Evolutionary conservation across 2,113 vertebrate genomes (phyloP).

Genomic region (Mustelus asterias): DNA sequence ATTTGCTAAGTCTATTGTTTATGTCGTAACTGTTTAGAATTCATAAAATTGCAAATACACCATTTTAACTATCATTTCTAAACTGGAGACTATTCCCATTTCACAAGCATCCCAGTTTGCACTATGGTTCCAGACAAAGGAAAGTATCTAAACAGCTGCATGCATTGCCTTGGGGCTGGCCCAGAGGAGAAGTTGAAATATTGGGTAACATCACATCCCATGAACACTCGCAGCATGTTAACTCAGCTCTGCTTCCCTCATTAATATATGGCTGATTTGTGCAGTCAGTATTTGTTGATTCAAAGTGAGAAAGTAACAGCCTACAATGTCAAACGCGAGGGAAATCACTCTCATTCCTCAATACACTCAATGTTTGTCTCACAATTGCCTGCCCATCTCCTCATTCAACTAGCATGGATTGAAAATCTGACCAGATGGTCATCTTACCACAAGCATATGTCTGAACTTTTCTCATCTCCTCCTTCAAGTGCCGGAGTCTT

Average conservation of each 20-base stretch:
- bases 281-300: neutral
- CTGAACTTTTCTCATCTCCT: slow-evolving; percentile 47
- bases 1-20: slow-evolving; percentile 35
- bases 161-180: neutral
- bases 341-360: neutral
- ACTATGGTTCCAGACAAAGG: neutral
- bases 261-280: neutral
- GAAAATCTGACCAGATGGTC: neutral
- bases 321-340: neutral
- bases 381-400: neutral
- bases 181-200: neutral
- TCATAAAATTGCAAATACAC: neutral
- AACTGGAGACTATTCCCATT: neutral
- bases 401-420: neutral
- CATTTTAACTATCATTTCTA: neutral
- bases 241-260: neutral
- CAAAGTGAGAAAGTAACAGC: neutral
- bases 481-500: slow-evolving; percentile 48
- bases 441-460: slow-evolving; percentile 46
- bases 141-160: neutral
- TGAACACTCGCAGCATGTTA: neutral
- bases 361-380: neutral
- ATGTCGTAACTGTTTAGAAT: neutral
- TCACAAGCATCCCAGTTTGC: neutral
- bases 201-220: neutral